Evolutionary conservation across 2,797 vertebrate species (phyloP).

Genomic region (Tokudaia tokunoshimensis): DNA sequence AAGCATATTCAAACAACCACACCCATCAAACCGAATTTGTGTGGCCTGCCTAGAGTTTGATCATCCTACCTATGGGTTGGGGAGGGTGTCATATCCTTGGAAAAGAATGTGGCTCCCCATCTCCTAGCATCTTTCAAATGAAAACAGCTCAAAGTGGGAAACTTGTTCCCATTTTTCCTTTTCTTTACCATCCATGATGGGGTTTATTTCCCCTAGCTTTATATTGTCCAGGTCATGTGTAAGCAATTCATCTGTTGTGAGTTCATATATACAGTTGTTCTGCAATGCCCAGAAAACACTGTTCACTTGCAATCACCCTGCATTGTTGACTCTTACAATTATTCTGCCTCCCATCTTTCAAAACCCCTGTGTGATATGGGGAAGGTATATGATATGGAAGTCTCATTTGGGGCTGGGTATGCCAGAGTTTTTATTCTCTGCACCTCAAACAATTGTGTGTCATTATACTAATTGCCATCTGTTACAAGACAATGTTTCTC

Average conservation of each 20-base stretch:
- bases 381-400: background rate
- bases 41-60: background rate
- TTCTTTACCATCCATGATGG: background rate
- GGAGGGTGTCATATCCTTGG: fast-evolving
- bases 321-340: background rate
- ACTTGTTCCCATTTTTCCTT: background rate
- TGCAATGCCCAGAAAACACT: background rate
- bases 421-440: background rate
- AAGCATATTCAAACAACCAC: background rate
- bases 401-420: background rate
- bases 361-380: background rate
- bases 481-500: background rate
- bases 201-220: background rate
- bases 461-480: background rate
- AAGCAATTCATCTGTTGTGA: background rate
- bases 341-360: background rate
- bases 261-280: background rate
- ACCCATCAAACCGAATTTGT: background rate
- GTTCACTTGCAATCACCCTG: background rate
- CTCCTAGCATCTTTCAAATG: too few species aligned
- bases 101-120: background rate
- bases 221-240: background rate
- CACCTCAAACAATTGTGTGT: background rate
- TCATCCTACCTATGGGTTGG: background rate
- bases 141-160: too few species aligned